Percentiles rank a stretch among this genome's conserved stretches.
phyloP scores from a whole-genome alignment of 2,797 vertebrate species.

The Lycodopsis pacificus region DNA sequence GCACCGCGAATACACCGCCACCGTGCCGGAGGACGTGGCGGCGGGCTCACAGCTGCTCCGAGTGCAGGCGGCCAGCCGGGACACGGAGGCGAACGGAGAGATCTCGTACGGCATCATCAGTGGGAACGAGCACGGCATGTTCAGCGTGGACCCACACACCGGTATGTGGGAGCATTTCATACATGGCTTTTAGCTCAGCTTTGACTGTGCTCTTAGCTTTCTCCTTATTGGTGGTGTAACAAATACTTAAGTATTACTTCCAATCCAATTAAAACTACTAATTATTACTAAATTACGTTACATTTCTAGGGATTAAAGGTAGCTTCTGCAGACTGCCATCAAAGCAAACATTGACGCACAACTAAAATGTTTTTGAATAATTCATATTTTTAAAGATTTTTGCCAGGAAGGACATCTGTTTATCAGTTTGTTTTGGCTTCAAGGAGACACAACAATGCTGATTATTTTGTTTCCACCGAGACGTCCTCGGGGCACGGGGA shows the following conservation, averaged over 20 bases:
- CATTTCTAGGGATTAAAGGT: not conserved
- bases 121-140: conserved; percentile 95
- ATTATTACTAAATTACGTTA: not conserved
- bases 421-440: not conserved
- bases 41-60: conserved; percentile 90
- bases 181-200: not conserved
- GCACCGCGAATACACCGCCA: conserved; percentile 91
- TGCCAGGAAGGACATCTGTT: not conserved
- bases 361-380: no score
- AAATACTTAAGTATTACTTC: not conserved
- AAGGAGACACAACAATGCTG: not conserved
- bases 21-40: conserved; percentile 88
- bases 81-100: conserved; percentile 90
- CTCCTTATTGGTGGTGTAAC: not conserved
- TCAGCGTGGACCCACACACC: conserved; percentile 91
- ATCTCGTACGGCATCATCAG: conserved; percentile 93
- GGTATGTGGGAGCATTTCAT: conserved; percentile 79
- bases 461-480: not conserved
- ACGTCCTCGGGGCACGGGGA: not conserved
- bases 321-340: no score
- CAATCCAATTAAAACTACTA: not conserved
- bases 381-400: not conserved
- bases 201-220: not conserved
- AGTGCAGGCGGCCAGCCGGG: conserved; percentile 93
- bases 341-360: no score